Percentiles rank a stretch among this genome's conserved stretches.
phyloP scores from a whole-genome alignment of 2,888 invertebrate species.

The Campaea margaritaria region DNA sequence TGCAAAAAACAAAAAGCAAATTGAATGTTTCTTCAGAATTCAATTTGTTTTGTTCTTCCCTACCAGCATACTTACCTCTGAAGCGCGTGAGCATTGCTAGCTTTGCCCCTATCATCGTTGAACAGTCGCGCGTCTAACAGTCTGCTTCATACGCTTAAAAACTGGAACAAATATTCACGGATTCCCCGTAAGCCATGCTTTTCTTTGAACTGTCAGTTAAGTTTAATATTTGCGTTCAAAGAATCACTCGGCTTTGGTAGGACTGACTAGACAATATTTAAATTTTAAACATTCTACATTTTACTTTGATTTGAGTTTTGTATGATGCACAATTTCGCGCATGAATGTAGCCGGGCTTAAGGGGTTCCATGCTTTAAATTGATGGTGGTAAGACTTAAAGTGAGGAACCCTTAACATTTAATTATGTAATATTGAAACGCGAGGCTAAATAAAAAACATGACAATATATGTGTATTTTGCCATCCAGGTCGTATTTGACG shows the following conservation, averaged over 20 bases:
- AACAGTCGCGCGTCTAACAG: conserved; percentile 62
- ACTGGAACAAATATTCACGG: conserved; percentile 84
- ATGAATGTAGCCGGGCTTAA: too few relatives aligned
- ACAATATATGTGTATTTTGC: too few relatives aligned
- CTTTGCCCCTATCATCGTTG: conserved; percentile 68
- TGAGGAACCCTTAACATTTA: too few relatives aligned
- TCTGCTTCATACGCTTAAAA: conserved; percentile 78
- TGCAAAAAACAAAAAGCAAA: conserved; percentile 23
- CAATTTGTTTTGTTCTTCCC: conserved; percentile 38
- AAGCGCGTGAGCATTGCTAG: conserved; percentile 53
- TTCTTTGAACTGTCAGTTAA: conserved; percentile 57
- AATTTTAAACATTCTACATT: background rate
- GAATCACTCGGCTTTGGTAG: conserved; percentile 57
- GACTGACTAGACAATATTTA: conserved; percentile 40
- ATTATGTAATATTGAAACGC: too few relatives aligned
- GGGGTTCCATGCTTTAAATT: too few relatives aligned
- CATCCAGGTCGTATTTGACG: too few relatives aligned
- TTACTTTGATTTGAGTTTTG: too few relatives aligned
- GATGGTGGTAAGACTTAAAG: too few relatives aligned
- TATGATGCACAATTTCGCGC: too few relatives aligned
- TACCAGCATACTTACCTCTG: conserved; percentile 71
- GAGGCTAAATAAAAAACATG: too few relatives aligned
- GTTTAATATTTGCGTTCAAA: conserved; percentile 42
- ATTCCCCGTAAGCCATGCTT: conserved; percentile 76
- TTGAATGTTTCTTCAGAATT: conserved; percentile 20